Conservation (phyloP, 2,113 vertebrate genomes). For the Tautogolabrus adspersus region DNA sequence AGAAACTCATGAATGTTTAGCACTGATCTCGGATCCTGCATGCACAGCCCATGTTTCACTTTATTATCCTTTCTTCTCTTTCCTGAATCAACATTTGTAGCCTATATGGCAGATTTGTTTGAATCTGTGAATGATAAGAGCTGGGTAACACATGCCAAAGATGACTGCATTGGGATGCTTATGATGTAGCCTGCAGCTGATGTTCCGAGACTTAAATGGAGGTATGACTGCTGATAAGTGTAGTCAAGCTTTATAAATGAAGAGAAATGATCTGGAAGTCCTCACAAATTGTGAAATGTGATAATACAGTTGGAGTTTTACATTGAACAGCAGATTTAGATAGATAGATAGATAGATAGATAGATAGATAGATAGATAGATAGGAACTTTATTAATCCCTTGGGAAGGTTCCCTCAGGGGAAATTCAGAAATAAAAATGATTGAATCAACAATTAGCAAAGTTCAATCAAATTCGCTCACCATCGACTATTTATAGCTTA, state of each 20-base stretch:
- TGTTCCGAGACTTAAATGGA: not conserved
- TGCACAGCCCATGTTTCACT: not conserved
- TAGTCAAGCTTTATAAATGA: not conserved
- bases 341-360: too few species aligned
- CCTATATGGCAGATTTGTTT: constrained; percentile 2
- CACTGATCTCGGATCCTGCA: not conserved
- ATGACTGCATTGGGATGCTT: not conserved
- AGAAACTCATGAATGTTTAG: constrained; percentile 1
- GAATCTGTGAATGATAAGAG: not conserved
- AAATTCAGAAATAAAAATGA: too few species aligned
- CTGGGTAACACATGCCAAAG: not conserved
- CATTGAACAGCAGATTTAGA: not conserved
- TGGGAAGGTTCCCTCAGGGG: too few species aligned
- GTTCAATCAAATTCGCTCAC: constrained; percentile 20
- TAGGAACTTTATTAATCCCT: too few species aligned
- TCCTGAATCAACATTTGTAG: not conserved
- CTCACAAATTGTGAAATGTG: not conserved
- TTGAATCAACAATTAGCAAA: constrained; percentile 7
- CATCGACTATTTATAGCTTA: not conserved
- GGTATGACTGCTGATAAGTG: not conserved
- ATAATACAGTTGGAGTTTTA: constrained; percentile 7
- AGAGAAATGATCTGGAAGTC: not conserved
- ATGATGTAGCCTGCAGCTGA: not conserved
- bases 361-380: too few species aligned
- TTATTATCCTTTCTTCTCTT: not conserved